These are phyloP conservation scores for Styela plicata DNA, from an alignment of 23 tunicate genomes.

Conservation along the genomic window DNA sequence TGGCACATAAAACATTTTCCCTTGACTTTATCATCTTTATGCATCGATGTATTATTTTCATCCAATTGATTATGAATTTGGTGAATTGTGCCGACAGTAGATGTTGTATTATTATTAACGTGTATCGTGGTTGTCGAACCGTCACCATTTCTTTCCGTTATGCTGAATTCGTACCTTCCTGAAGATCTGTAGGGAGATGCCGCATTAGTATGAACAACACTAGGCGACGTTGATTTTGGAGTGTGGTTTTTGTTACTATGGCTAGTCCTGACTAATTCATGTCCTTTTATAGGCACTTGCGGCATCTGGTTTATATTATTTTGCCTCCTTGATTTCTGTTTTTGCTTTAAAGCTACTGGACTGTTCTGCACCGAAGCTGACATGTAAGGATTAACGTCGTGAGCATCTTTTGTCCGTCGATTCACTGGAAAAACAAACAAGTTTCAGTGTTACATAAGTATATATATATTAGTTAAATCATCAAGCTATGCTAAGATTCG, in stretches of 20 bases:
- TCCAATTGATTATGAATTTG: not conserved
- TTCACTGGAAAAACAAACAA: not conserved
- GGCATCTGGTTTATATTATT: not conserved
- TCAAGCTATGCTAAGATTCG: too few species aligned
- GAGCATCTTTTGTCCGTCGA: not conserved
- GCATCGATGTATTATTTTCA: not conserved
- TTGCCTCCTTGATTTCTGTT: not conserved
- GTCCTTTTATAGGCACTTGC: not conserved
- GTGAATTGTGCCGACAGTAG: not conserved
- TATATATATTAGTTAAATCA: too few species aligned
- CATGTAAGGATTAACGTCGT: not conserved
- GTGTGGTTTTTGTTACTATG: not conserved
- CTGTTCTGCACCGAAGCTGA: not conserved
- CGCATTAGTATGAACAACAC: not conserved
- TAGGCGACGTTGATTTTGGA: not conserved
- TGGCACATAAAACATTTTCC: not conserved
- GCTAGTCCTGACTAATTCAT: not conserved
- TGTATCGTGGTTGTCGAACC: conserved; percentile 11
- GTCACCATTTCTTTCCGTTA: conserved; percentile 13
- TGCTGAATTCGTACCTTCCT: conserved; percentile 10
- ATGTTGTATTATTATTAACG: not conserved
- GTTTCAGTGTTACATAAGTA: too few species aligned
- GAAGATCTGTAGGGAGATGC: not conserved
- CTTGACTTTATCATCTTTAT: not conserved
- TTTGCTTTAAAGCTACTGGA: not conserved